phyloP scores from a whole-genome alignment of 2,888 invertebrate genomes.

The Sminthurides aquaticus region DNA sequence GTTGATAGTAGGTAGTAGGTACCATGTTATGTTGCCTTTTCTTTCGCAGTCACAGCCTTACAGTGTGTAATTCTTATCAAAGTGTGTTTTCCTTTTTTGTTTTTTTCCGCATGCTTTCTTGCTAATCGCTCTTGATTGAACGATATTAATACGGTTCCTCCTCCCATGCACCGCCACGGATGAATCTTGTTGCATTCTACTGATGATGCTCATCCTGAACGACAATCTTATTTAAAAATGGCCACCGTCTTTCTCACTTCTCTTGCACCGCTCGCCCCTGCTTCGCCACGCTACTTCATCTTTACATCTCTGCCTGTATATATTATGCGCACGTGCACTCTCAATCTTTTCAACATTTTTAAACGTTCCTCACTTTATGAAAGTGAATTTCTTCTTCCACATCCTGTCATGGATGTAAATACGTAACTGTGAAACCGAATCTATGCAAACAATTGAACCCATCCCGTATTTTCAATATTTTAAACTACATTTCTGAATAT shows the following conservation, averaged over 20 bases:
- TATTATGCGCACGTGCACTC: background rate
- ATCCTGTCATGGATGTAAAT: constrained; percentile 1
- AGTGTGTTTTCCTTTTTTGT: background rate
- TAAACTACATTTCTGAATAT: background rate
- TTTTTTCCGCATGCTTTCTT: constrained; percentile 24
- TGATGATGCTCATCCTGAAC: constrained; percentile 5
- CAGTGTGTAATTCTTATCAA: background rate
- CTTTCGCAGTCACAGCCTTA: too few species aligned
- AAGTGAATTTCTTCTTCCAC: background rate
- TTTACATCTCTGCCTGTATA: background rate
- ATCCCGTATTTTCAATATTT: too few species aligned
- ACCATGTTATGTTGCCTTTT: too few species aligned
- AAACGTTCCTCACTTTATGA: background rate
- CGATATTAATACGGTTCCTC: background rate
- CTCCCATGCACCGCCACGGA: background rate
- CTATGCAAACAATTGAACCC: too few species aligned
- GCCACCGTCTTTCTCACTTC: background rate
- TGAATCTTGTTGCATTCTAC: background rate
- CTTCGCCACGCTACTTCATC: background rate
- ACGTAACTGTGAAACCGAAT: too few species aligned
- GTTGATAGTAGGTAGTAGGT: too few species aligned
- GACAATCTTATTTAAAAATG: background rate
- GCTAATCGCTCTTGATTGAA: constrained; percentile 12
- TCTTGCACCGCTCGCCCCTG: background rate
- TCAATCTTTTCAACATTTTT: background rate